phyloP scores from a whole-genome alignment of 2,797 vertebrate genomes.

The Lagorchestes hirsutus region DNA sequence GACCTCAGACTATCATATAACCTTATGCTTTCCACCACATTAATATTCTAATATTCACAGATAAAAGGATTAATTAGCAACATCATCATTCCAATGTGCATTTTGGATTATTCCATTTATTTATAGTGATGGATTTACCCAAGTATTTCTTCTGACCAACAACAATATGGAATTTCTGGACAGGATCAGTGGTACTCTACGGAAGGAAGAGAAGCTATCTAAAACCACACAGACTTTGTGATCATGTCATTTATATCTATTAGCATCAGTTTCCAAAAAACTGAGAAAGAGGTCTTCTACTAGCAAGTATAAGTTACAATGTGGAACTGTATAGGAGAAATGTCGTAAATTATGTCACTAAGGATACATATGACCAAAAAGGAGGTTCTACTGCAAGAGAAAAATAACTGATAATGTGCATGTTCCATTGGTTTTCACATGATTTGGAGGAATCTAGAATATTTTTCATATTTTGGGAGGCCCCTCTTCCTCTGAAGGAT shows the following conservation, averaged over 20 bases:
- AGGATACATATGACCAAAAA: not conserved
- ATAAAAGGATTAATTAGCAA: not conserved
- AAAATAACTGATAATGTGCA: not conserved
- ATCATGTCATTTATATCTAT: not conserved
- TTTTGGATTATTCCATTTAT: conserved; percentile 11
- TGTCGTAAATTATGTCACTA: not conserved
- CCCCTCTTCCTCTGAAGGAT: not conserved
- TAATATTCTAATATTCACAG: not conserved
- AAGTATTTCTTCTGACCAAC: conserved; percentile 33
- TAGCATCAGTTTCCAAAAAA: conserved; percentile 51
- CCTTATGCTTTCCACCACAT: not conserved
- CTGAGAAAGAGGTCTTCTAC: not conserved
- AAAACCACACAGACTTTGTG: not conserved
- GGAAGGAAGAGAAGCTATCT: conserved; percentile 21
- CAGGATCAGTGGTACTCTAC: not conserved
- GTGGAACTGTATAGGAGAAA: not conserved
- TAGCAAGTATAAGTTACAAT: not conserved
- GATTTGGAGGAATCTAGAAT: not conserved
- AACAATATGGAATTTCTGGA: not conserved
- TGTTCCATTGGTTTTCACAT: not conserved
- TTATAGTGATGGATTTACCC: not conserved
- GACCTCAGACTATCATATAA: not conserved
- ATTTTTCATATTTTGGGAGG: not conserved
- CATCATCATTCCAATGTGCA: not conserved
- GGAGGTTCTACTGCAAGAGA: not conserved